A percentile compares a stretch with the other conserved stretches of the same genome.
phyloP scores from a whole-genome alignment of 2,888 invertebrate genomes.

The Scaptomyza polygonia region DNA sequence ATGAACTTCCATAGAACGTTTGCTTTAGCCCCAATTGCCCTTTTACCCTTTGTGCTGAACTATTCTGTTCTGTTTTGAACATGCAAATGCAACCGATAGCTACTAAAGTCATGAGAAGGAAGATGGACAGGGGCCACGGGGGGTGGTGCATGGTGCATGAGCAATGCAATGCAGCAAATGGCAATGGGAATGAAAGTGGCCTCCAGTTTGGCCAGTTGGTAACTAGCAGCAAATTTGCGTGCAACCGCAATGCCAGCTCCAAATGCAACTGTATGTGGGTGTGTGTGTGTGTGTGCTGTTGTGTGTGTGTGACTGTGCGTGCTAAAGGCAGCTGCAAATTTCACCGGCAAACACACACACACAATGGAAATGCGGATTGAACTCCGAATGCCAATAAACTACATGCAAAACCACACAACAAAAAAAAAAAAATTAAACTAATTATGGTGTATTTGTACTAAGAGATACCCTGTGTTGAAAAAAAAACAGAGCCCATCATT shows the following conservation, averaged over 20 bases:
- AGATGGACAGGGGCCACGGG: background rate
- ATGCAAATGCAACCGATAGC: slow-evolving; percentile 27
- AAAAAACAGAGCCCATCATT: background rate
- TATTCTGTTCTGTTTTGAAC: slow-evolving; percentile 2
- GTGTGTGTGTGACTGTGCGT: slow-evolving; percentile 9
- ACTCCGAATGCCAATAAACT: slow-evolving; percentile 23
- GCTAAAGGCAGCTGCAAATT: slow-evolving; percentile 37
- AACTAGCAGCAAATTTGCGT: slow-evolving; percentile 53
- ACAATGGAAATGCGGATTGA: slow-evolving; percentile 22
- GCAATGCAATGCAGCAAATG: slow-evolving; percentile 30
- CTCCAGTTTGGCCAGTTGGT: slow-evolving; percentile 30
- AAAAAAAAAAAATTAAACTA: background rate
- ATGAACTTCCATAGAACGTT: slow-evolving; percentile 23
- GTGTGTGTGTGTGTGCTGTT: background rate
- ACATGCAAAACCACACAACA: slow-evolving; percentile 10
- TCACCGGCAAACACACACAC: slow-evolving; percentile 15
- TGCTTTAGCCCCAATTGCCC: slow-evolving; percentile 15
- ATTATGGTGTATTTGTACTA: background rate
- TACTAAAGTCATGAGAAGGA: slow-evolving; percentile 3
- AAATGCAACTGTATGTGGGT: background rate
- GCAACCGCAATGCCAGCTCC: slow-evolving; percentile 47
- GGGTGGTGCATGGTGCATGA: slow-evolving; percentile 11
- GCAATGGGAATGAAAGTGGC: slow-evolving; percentile 28
- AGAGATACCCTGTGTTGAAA: slow-evolving; percentile 1
- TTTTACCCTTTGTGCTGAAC: slow-evolving; percentile 22